A percentile compares a stretch with the other conserved stretches of the same genome.
phyloP scores from a whole-genome alignment of 2,888 invertebrate species.

The Ischnus inquisitorius region DNA sequence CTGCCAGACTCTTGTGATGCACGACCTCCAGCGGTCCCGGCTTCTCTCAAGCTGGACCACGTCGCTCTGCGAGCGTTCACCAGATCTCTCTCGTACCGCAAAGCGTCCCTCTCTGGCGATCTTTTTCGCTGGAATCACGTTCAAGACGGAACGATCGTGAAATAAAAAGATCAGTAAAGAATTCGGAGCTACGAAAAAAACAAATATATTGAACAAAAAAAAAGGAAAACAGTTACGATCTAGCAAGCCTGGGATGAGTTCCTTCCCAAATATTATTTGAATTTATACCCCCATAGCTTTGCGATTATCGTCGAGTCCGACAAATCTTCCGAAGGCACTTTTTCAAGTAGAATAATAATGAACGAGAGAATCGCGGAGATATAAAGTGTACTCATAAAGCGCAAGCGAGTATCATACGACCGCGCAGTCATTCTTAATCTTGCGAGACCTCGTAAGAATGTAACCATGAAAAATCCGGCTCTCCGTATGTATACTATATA shows the following conservation, averaged over 20 bases:
- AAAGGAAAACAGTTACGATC: background rate
- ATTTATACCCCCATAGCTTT: conserved; percentile 34
- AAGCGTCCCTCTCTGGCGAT: background rate
- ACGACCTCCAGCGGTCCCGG: conserved; percentile 81
- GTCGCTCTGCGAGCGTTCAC: conserved; percentile 12
- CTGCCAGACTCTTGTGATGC: conserved; percentile 84
- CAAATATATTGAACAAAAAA: background rate
- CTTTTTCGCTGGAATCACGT: conserved; percentile 21
- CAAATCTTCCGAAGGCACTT: conserved; percentile 32
- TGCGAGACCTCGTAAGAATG: background rate
- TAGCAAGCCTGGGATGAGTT: conserved; percentile 1
- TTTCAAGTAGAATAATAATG: conserved; percentile 3
- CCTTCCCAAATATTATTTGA: conserved; percentile 43
- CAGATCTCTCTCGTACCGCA: conserved; percentile 12
- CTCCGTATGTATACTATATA: background rate
- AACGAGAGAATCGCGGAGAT: background rate
- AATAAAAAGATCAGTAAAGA: conserved; percentile 16
- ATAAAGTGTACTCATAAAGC: background rate
- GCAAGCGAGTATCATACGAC: background rate
- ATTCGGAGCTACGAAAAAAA: conserved; percentile 21
- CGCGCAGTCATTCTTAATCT: background rate
- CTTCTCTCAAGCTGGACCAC: conserved; percentile 74
- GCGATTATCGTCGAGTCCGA: conserved; percentile 42
- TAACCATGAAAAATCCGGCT: background rate
- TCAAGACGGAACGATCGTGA: conserved; percentile 12